Evolutionary conservation across 1,140 invertebrate species (phyloP), one percentile per base, ranked within the genome.

Genomic region (Euura lappo): DNA sequence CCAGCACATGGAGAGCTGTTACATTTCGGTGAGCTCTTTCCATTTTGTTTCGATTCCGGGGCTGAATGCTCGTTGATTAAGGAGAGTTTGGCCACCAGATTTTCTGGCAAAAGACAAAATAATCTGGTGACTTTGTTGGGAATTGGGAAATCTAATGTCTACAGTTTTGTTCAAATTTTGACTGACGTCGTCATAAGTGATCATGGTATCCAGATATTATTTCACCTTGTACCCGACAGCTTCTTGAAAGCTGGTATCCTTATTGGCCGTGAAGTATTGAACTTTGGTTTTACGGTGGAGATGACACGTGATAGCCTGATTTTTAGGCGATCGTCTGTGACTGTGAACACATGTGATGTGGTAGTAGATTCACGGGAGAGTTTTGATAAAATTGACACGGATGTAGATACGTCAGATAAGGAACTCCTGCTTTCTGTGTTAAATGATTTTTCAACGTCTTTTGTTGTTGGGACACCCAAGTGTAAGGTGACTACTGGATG

Each of bases 31-130:
- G 76, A 75, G 74, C 44, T 13, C n/a, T 77, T 68, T 67, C 4
- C 5, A 67, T 77, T 75, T 70, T 73, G 64, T 68, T 75, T 72
- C 51, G 68, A 77, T 65, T 75, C 76, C 4, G 72, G 71, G 28
- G 76, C 76, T 7, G 76, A 75, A 68, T 77, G 74, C 47, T 77
- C 72, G 13, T n/a, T 73, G 1, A 72, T 77, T 2, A 72, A 70
- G 47, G 72, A 75, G 47, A 68, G 28, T 11, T 10, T 75, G 8
- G 44, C 70, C 4, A 44, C 44, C 8, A 75, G 68, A 70, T 75
- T 75, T 44, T 8, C 10, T 6, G 74, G 71, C n/a, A 72, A 77
- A 45, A 28, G 68, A 45, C 44, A 51, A 42, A 5, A 74, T 60
- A 44, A 66, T 64, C 2, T 46, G 44, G 69, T 76, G n/a, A 28